A percentile compares a stretch with the other conserved stretches of the same genome.
Conservation (phyloP, 2,888 invertebrate species). For the Neoitamus cyanurus region DNA sequence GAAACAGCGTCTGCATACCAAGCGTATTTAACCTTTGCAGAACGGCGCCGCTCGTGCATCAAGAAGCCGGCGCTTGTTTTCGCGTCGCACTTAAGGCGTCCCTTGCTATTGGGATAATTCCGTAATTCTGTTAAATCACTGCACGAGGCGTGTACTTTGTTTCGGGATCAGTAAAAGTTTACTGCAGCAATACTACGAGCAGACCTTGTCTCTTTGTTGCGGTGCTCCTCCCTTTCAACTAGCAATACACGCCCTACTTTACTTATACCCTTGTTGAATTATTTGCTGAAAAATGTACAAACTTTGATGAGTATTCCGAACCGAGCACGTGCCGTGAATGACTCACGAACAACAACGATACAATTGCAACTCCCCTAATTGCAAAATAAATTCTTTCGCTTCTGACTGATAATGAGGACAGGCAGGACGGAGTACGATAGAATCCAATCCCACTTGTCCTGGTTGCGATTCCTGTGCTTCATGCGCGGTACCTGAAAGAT, state of each 20-base stretch:
- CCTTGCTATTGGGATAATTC: not conserved
- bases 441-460: not conserved
- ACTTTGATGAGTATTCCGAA: conserved; percentile 18
- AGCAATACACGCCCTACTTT: not conserved
- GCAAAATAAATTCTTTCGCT: conserved; percentile 17
- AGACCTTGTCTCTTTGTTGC: not conserved
- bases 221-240: not conserved
- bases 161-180: not conserved
- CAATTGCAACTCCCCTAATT: conserved; percentile 14
- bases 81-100: not conserved
- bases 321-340: conserved; percentile 23
- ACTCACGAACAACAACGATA: conserved; percentile 5
- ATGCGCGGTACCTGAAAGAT: not conserved
- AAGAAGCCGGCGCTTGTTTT: not conserved
- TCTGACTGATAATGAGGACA: not conserved
- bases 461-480: not conserved
- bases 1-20: not conserved
- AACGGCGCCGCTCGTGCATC: not conserved
- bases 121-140: conserved; percentile 1
- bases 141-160: not conserved
- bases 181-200: not conserved
- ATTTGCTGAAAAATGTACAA: conserved; percentile 15
- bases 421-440: not conserved
- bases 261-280: conserved; percentile 16
- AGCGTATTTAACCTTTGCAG: not conserved